Conservation (phyloP, 2,113 vertebrate genomes). For the Dendropsophus ebraccatus region DNA sequence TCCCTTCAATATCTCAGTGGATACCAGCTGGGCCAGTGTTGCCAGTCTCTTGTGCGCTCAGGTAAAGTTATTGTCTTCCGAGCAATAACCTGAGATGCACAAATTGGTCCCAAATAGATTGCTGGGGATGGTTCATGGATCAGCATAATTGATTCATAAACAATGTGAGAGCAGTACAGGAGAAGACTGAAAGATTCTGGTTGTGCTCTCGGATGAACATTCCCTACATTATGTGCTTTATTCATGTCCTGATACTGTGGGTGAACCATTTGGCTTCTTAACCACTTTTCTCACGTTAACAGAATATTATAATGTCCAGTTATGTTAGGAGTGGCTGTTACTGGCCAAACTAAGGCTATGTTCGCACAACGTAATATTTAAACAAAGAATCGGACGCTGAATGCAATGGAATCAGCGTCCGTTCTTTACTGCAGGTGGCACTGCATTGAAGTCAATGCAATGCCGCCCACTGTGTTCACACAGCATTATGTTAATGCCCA, state of each 20-base stretch:
- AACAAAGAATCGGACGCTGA: too few relatives aligned
- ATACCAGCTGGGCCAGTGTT: slow-evolving; percentile 8
- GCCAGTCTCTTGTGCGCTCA: not conserved
- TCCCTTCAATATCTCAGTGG: not conserved
- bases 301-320: not conserved
- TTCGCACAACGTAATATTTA: too few relatives aligned
- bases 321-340: not conserved
- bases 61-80: slow-evolving; percentile 8
- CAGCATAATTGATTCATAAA: slow-evolving; percentile 21
- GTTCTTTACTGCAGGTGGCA: too few relatives aligned
- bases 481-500: too few relatives aligned
- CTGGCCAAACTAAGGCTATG: not conserved
- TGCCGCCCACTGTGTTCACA: too few relatives aligned
- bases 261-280: not conserved
- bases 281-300: not conserved
- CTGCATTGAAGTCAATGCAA: too few relatives aligned
- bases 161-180: not conserved
- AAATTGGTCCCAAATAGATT: slow-evolving; percentile 34
- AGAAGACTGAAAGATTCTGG: not conserved
- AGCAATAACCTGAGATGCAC: not conserved
- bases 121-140: slow-evolving; percentile 19
- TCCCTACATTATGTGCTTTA: not conserved
- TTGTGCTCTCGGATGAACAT: not conserved
- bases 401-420: too few relatives aligned
- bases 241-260: not conserved